Evolutionary conservation across 2,888 invertebrate species (phyloP), one percentile per base, ranked within the genome.

Genomic region (Xanthorhoe spadicearia): DNA sequence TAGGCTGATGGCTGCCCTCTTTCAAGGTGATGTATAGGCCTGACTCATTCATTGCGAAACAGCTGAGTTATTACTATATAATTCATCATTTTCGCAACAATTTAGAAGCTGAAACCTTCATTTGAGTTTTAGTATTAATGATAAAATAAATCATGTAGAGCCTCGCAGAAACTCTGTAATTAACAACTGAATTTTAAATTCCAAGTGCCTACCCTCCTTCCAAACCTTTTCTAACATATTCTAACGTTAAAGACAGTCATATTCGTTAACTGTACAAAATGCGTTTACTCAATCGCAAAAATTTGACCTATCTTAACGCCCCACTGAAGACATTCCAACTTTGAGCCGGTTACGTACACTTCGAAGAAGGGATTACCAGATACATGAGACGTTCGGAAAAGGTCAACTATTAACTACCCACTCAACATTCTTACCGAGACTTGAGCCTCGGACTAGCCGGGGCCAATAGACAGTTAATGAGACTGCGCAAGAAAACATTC

Each of bases 211-310:
- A 63, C 71, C 78, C 74, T 66, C 61, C 48, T 82, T 72, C 71
- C 78, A 80, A 77, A 77, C 78, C 81, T 85, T 87, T 83, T 82
- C 87, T 89, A 89, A 77, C 83, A 84, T 90, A 90, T 81, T 78
- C 82, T 88, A 87, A 83, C 78, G 74, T 83, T 86, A 85, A 88
- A 83, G 81, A 86, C 85, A 86, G n/a, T 88, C 87, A 72, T 83
- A 84, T 81, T 86, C 84, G 80, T 85, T 84, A 86, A 89, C 92
- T 92, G 92, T 93, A 92, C 92, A 92, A 92, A 92, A 91, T 88
- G 88, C 86, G 88, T 86, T 88, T 89, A 87, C 74, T 83, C 84
- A 82, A 82, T 84, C 85, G 84, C 89, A 89, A 89, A 43, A 88
- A 88, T 90, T 92, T 92, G 86, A 84, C 85, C 89, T 91, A 90